A percentile compares a stretch with the other conserved stretches of the same genome.
Conservation (phyloP, 2,113 vertebrate species). For the Cichladusa arquata region DNA sequence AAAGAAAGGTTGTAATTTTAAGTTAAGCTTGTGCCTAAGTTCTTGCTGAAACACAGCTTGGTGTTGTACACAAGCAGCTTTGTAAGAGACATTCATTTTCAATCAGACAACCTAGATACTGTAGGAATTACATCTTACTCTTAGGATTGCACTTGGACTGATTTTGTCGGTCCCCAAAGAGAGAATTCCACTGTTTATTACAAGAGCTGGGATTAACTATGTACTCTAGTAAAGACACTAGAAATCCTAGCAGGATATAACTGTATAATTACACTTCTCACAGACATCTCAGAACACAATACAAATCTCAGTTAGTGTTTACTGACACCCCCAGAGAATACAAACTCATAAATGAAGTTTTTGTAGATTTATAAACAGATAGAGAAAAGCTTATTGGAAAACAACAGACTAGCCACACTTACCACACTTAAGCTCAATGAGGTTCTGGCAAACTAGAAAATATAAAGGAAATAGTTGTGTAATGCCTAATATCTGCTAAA, state of each 20-base stretch:
- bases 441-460: slow-evolving; percentile 6
- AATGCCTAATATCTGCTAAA: slow-evolving; percentile 17
- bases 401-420: background rate
- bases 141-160: background rate
- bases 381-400: background rate
- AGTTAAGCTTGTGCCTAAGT: background rate
- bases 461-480: slow-evolving; percentile 20
- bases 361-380: background rate
- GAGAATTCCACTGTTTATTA: background rate
- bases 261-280: background rate
- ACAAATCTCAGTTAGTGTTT: background rate
- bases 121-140: slow-evolving; percentile 1
- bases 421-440: background rate
- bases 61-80: background rate
- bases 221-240: background rate
- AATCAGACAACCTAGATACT: background rate
- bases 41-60: background rate
- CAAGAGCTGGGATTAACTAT: background rate
- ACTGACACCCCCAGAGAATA: background rate
- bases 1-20: background rate
- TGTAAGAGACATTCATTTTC: background rate
- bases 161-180: slow-evolving; percentile 18
- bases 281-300: background rate
- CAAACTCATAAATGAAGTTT: background rate
- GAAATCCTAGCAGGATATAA: slow-evolving; percentile 11